A percentile compares a stretch with the other conserved stretches of the same genome.
These are phyloP conservation scores for Andrena cerasifolii DNA, from an alignment of 1,140 invertebrate genomes.

Conservation along the genomic window DNA sequence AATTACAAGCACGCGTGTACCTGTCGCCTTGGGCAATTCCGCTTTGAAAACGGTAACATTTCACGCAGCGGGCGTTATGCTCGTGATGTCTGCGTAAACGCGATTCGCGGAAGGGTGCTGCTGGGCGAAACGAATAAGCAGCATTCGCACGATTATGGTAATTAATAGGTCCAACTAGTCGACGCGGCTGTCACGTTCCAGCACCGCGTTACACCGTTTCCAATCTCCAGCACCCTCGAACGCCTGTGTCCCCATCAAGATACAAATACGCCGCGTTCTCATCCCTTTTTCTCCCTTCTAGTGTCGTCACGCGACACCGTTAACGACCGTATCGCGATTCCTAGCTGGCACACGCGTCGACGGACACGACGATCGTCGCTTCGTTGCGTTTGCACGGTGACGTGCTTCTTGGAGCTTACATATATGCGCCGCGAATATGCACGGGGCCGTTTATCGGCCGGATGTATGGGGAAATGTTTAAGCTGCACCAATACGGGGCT, in stretches of 20 bases:
- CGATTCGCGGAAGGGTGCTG: too few species aligned
- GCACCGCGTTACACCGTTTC: background rate
- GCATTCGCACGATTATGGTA: background rate
- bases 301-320: conserved; percentile 28
- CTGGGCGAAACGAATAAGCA: background rate
- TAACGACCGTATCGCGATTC: conserved; percentile 1
- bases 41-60: too few species aligned
- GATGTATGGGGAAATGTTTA: conserved; percentile 26
- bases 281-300: background rate
- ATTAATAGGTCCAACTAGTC: background rate
- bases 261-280: background rate
- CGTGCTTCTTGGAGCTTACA: background rate
- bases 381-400: conserved; percentile 3
- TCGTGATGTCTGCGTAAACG: too few species aligned
- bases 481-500: background rate
- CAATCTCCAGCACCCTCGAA: background rate
- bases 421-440: background rate
- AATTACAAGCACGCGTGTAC: too few species aligned
- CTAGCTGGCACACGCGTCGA: background rate
- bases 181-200: background rate
- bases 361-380: conserved; percentile 5
- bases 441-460: background rate
- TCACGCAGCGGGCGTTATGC: too few species aligned
- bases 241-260: background rate
- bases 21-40: too few species aligned